Percentiles rank a stretch among this genome's conserved stretches.
Evolutionary conservation across 2,113 vertebrate species (phyloP).

Genomic region (Ophiodon elongatus): DNA sequence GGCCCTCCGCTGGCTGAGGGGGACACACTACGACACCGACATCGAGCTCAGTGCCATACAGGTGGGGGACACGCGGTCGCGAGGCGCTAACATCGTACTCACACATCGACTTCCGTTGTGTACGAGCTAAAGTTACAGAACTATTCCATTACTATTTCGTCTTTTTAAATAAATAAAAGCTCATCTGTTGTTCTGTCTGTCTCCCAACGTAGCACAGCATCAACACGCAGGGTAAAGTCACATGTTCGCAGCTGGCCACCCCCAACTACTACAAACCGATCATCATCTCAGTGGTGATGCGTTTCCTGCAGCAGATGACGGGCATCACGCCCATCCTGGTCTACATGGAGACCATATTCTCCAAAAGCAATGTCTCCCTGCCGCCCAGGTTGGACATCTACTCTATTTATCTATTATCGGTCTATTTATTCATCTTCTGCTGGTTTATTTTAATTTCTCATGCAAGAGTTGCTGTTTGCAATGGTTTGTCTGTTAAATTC

Average conservation of each 20-base stretch:
- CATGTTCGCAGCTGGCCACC: constrained; percentile 84
- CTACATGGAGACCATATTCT: constrained; percentile 93
- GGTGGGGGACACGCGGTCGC: constrained; percentile 28
- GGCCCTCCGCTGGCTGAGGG: constrained; percentile 90
- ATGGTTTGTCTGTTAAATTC: not conserved
- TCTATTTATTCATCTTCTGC: not conserved
- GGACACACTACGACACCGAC: constrained; percentile 77
- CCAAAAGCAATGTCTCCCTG: constrained; percentile 85
- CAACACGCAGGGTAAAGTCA: constrained; percentile 69
- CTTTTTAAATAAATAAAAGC: not conserved
- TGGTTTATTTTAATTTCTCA: not conserved
- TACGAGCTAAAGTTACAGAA: not conserved
- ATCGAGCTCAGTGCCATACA: constrained; percentile 86
- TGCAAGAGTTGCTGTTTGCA: not conserved
- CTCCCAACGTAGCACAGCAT: constrained; percentile 71
- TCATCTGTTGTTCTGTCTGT: constrained; percentile 10
- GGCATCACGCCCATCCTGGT: constrained; percentile 93
- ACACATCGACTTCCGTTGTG: not conserved
- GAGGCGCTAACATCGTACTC: not conserved
- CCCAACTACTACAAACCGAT: constrained; percentile 89
- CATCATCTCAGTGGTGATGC: constrained; percentile 89
- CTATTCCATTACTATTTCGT: not conserved
- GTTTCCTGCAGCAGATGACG: constrained; percentile 95
- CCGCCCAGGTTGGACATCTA: constrained; percentile 52
- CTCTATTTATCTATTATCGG: not conserved